These are phyloP conservation scores for Okapia johnstoni DNA, from an alignment of 2,113 vertebrate genomes.

Conservation along the genomic window DNA sequence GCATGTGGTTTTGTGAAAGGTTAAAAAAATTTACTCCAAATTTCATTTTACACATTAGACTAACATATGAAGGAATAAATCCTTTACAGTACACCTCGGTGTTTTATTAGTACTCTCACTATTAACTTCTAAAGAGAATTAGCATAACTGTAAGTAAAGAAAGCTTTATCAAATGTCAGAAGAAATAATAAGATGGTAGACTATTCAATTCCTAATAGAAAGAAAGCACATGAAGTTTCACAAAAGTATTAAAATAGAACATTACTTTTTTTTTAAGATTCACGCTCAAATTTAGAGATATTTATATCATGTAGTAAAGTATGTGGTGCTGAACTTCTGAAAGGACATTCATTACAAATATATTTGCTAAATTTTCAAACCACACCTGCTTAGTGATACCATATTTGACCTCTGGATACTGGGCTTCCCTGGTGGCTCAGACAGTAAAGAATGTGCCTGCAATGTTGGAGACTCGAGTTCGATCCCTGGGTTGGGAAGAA, in stretches of 20 bases:
- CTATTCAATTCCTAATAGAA: neutral
- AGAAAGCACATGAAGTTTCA: neutral
- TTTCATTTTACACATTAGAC: neutral
- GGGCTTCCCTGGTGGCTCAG: neutral
- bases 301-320: neutral
- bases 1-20: neutral
- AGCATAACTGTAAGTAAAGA: neutral
- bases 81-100: neutral
- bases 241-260: neutral
- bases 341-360: neutral
- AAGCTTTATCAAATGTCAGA: neutral
- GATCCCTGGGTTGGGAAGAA: neutral
- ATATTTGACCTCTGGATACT: neutral
- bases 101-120: neutral
- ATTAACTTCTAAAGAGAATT: neutral
- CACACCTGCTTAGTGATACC: neutral
- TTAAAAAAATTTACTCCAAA: neutral
- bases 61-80: neutral
- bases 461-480: neutral
- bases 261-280: neutral
- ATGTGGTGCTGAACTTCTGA: neutral
- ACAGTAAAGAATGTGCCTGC: neutral
- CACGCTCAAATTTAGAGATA: neutral
- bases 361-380: neutral
- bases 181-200: neutral